Conservation (phyloP, 2,113 vertebrate species). For the Cheirogaleus medius region DNA sequence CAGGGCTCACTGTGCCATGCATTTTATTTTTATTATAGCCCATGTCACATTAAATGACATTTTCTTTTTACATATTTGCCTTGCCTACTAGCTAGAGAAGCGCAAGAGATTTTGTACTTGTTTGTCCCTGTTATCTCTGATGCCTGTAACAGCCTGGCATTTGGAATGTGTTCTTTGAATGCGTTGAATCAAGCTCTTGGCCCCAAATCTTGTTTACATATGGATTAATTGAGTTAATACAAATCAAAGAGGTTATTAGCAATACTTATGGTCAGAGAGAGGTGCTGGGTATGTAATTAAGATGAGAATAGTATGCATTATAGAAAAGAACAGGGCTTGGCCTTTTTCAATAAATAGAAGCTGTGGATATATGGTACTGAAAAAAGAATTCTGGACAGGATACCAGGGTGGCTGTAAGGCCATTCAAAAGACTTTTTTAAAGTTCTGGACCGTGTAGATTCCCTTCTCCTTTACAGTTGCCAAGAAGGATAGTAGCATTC, state of each 20-base stretch:
- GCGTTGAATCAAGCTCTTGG: neutral
- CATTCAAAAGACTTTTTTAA: neutral
- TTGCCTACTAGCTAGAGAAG: neutral
- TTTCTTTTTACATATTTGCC: neutral
- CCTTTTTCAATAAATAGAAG: neutral
- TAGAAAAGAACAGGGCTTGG: neutral
- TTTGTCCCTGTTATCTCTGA: neutral
- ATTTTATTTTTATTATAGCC: neutral
- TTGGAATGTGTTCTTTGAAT: neutral
- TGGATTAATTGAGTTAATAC: neutral
- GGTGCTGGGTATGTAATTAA: neutral
- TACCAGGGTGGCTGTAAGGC: neutral
- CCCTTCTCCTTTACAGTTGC: neutral
- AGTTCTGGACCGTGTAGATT: neutral
- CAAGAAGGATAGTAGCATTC: neutral
- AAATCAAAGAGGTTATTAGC: neutral
- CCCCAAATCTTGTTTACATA: neutral
- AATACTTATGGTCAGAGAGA: neutral
- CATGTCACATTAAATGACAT: neutral
- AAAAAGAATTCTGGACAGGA: neutral
- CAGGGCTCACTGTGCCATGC: neutral
- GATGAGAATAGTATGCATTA: neutral
- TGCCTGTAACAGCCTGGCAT: neutral
- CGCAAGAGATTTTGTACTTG: neutral
- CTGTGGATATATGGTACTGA: neutral